Evolutionary conservation across 2,888 invertebrate species (phyloP), one percentile per base, ranked within the genome.

Genomic region (Lathronympha strigana): DNA sequence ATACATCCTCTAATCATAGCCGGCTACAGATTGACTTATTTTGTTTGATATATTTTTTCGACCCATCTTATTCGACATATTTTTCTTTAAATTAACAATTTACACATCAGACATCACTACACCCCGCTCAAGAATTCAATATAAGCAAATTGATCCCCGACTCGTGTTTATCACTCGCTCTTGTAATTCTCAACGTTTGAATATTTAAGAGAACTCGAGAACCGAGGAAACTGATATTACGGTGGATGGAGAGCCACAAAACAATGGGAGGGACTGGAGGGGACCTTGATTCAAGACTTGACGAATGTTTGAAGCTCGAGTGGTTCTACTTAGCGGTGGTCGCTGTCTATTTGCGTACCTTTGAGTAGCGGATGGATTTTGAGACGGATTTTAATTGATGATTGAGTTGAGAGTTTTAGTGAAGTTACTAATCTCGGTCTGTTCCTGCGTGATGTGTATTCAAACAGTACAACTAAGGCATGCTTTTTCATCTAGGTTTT

Each of bases 191-290:
- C 61, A n/a, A 21, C 45, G 54, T 62, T 54, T 47, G 62, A 62
- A 62, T 54, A 54, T 53, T 53, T 47, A 38, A 62, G 38, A 49
- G 63, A 36, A 43, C 58, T 58, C 45, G 15, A 63, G 63, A n/a
- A n/a, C n/a, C n/a, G n/a, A n/a, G n/a, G n/a, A n/a, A n/a, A n/a
- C n/a, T n/a, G n/a, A 57, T 57, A 55, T 57, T 50, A 43, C 40
- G 21, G 38, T 6, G 51, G 15, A 25, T 25, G 25, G 31, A 57
- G 63, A 25, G 45, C 5, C 45, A n/a, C 45, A 36, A 53, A 64
- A 64, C 63, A 64, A 64, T 64, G 33, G 45, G 15, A 25, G 50
- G 19, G 4, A 19, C 21, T 49, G 17, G 31, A 58, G 63, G 5
- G 19, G 15, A 36, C 51, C 51, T 51, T 17, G 62, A 54, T 62